Evolutionary conservation across 2,888 invertebrate genomes (phyloP).

Genomic region (Tortricodes alternella): DNA sequence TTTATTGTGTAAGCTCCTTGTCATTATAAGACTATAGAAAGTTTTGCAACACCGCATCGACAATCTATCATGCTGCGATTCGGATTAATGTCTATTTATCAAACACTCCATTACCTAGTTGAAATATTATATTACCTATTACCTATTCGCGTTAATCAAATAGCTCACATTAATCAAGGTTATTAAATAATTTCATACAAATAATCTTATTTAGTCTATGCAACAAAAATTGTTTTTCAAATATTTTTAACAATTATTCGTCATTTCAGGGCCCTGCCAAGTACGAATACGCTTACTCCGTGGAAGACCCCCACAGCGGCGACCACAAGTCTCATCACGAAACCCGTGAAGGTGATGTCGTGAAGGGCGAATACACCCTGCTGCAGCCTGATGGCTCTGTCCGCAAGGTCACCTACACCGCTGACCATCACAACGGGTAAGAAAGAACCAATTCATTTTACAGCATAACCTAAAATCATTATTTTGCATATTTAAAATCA

Average conservation of each 20-base stretch:
- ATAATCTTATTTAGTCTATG: background rate
- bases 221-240: too few relatives aligned
- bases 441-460: constrained; percentile 7
- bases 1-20: constrained; percentile 69
- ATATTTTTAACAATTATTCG: too few relatives aligned
- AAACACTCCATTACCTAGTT: constrained; percentile 56
- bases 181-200: too few relatives aligned
- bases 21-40: constrained; percentile 58
- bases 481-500: too few relatives aligned
- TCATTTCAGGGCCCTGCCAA: constrained; percentile 74
- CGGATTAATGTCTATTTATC: constrained; percentile 62
- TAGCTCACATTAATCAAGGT: constrained; percentile 16
- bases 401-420: constrained; percentile 81
- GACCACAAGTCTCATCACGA: constrained; percentile 80
- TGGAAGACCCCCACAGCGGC: constrained; percentile 82
- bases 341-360: constrained; percentile 72
- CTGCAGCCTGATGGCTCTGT: constrained; percentile 81
- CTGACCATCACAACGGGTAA: constrained; percentile 81
- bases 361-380: constrained; percentile 79
- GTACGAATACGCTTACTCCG: constrained; percentile 83
- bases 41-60: constrained; percentile 61
- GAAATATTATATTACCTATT: constrained; percentile 29
- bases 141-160: background rate
- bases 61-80: constrained; percentile 66
- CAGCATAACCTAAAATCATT: background rate